phyloP scores from a whole-genome alignment of 2,797 vertebrate genomes.

The Protosalanx chinensis region DNA sequence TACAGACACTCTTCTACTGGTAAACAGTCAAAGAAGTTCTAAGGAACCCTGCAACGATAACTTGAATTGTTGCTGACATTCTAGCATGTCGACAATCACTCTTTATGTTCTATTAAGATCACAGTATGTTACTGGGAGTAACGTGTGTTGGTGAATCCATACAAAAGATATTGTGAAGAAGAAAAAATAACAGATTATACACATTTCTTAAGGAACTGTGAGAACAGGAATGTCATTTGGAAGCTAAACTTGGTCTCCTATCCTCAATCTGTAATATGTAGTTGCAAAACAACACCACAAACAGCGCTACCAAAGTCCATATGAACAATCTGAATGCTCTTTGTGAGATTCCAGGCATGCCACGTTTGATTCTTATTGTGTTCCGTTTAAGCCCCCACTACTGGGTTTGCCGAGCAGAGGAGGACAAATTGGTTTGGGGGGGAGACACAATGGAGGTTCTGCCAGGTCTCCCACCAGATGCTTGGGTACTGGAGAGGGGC shows the following conservation, averaged over 20 bases:
- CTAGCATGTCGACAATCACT: constrained; percentile 2
- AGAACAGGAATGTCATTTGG: not conserved
- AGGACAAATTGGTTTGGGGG: constrained; percentile 33
- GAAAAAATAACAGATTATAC: no score
- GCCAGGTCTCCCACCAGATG: constrained; percentile 32
- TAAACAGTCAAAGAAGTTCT: constrained; percentile 4
- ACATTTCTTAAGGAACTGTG: not conserved
- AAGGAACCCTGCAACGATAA: not conserved
- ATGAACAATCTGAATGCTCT: constrained; percentile 15
- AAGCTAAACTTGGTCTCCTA: not conserved
- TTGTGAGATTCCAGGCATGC: constrained; percentile 39
- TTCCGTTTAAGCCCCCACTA: constrained; percentile 45
- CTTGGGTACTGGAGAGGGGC: constrained; percentile 55
- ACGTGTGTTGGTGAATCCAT: not conserved
- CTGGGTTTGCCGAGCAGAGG: constrained; percentile 47
- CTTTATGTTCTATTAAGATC: not conserved
- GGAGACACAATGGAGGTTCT: constrained; percentile 22
- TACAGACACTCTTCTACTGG: constrained; percentile 9
- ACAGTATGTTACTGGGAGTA: not conserved
- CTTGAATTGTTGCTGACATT: constrained; percentile 2
- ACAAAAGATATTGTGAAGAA: not conserved
- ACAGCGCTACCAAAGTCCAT: not conserved
- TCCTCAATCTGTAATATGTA: not conserved
- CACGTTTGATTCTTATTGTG: constrained; percentile 54
- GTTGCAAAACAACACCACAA: not conserved